Percentiles rank a stretch among this genome's conserved stretches.
phyloP scores from a whole-genome alignment of 2,888 invertebrate genomes.

The Microctonus hyperodae region DNA sequence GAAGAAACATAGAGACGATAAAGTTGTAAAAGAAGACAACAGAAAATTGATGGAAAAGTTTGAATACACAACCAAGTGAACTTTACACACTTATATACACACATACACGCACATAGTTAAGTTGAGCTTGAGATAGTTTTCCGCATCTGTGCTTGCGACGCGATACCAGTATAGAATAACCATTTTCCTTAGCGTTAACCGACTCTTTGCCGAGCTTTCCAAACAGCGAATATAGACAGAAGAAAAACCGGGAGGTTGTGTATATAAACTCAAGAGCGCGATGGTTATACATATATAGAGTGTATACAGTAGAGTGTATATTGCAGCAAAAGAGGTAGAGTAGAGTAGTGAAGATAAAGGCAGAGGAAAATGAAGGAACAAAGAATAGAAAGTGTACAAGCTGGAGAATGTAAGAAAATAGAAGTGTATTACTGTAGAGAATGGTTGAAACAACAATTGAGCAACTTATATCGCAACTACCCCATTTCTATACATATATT shows the following conservation, averaged over 20 bases:
- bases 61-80: neutral
- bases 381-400: neutral
- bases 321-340: neutral
- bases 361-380: slow-evolving; percentile 9
- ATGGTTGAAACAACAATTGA: slow-evolving; percentile 52
- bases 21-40: neutral
- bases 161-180: slow-evolving; percentile 39
- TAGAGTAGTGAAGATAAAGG: slow-evolving; percentile 13
- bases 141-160: slow-evolving; percentile 51
- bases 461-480: slow-evolving; percentile 41
- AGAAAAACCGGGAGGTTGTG: neutral
- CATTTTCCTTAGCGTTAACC: slow-evolving; percentile 39
- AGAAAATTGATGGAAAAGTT: slow-evolving; percentile 1
- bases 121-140: slow-evolving; percentile 45
- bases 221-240: slow-evolving; percentile 10
- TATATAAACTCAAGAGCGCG: neutral
- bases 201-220: slow-evolving; percentile 30
- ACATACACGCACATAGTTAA: neutral
- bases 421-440: neutral
- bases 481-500: too few species aligned
- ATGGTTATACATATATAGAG: too few species aligned
- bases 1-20: neutral
- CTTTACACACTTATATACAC: neutral
- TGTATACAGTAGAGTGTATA: too few species aligned
- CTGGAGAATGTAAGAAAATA: slow-evolving; percentile 7